Conservation (phyloP, 2,888 invertebrate genomes). For the Scotopteryx bipunctaria region DNA sequence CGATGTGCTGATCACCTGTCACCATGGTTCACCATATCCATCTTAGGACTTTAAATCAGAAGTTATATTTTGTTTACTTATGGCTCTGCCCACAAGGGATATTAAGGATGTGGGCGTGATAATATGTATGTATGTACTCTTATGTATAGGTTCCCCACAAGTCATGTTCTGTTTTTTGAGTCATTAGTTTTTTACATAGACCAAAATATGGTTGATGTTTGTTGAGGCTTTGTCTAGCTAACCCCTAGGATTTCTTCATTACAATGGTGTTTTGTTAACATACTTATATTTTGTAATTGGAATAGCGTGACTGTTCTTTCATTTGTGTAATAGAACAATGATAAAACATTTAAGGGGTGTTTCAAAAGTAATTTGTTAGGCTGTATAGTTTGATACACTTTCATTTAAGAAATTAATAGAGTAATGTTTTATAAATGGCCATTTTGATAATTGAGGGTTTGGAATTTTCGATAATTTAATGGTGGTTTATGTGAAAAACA, state of each 20-base stretch:
- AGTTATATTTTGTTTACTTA: too few species aligned
- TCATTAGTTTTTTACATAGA: too few species aligned
- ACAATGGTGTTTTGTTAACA: neutral
- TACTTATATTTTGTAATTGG: conserved; percentile 3
- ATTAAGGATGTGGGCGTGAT: too few species aligned
- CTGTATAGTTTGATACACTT: conserved; percentile 5
- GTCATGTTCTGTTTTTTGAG: too few species aligned
- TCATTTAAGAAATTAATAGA: conserved; percentile 8
- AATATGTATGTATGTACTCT: too few species aligned
- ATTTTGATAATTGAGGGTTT: conserved; percentile 11
- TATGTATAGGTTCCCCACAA: too few species aligned
- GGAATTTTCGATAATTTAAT: neutral
- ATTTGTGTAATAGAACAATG: conserved; percentile 2
- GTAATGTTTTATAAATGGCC: neutral
- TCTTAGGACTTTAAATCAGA: too few species aligned
- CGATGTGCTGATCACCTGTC: too few species aligned
- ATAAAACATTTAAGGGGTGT: conserved; percentile 2
- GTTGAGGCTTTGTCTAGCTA: neutral
- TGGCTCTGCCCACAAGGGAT: too few species aligned
- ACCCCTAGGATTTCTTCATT: neutral
- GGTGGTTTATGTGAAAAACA: too few species aligned
- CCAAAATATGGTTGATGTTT: too few species aligned
- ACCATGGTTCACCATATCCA: too few species aligned
- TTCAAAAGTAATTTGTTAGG: conserved; percentile 1
- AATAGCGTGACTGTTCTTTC: conserved; percentile 11